Conservation (phyloP, 2,888 invertebrate species). For the Dasysyrphus tricinctus region DNA sequence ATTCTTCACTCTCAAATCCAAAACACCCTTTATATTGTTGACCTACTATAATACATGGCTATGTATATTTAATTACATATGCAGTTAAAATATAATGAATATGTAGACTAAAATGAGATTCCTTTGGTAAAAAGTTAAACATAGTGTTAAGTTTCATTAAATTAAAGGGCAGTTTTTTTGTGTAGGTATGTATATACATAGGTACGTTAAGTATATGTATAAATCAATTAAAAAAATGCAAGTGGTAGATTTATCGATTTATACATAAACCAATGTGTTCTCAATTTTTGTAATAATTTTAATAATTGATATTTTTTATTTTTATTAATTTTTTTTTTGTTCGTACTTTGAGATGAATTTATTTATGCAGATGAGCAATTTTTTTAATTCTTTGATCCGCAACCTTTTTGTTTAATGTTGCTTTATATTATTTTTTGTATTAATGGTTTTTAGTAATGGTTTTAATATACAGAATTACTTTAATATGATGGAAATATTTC, state of each 20-base stretch:
- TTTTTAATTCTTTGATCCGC: neutral
- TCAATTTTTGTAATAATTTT: neutral
- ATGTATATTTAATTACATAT: neutral
- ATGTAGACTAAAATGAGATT: neutral
- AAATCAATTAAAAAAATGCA: neutral
- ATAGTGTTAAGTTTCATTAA: slow-evolving; percentile 1
- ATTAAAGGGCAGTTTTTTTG: neutral
- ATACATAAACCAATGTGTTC: neutral
- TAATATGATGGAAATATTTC: neutral
- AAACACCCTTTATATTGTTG: neutral
- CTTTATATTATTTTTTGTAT: neutral
- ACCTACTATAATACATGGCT: too few species aligned
- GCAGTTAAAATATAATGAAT: too few species aligned
- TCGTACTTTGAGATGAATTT: neutral
- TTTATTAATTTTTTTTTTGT: neutral
- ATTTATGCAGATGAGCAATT: neutral
- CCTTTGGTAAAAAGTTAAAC: neutral
- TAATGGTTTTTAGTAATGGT: neutral
- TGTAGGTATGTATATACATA: too few species aligned
- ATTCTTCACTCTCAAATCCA: too few species aligned
- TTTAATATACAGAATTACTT: neutral
- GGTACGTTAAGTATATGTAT: neutral
- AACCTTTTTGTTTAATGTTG: neutral
- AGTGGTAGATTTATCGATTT: neutral
- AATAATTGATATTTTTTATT: too few species aligned